Conservation (phyloP, 2,113 vertebrate genomes). For the Siniperca chuatsi region DNA sequence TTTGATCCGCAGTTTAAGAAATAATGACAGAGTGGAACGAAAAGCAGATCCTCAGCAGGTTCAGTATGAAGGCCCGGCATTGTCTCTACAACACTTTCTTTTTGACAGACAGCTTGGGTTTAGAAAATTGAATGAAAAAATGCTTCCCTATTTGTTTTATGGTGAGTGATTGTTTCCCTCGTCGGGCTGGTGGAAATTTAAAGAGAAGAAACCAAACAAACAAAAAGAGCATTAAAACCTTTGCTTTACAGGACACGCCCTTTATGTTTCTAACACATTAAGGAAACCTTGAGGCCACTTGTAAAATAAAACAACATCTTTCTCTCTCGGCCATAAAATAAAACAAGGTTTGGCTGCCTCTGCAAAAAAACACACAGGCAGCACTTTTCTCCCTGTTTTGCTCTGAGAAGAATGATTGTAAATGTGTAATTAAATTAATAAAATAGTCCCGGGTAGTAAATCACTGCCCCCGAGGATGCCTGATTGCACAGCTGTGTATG, state of each 20-base stretch:
- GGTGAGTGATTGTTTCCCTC: slow-evolving; percentile 61
- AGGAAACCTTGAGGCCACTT: slow-evolving; percentile 76
- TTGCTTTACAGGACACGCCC: slow-evolving; percentile 69
- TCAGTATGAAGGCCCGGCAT: not conserved
- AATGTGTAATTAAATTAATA: slow-evolving; percentile 85
- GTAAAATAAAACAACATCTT: slow-evolving; percentile 83
- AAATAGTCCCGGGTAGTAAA: slow-evolving; percentile 80
- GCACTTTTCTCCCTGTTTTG: slow-evolving; percentile 77
- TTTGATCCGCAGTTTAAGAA: slow-evolving; percentile 13
- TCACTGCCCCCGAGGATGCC: slow-evolving; percentile 68
- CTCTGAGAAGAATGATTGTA: slow-evolving; percentile 76
- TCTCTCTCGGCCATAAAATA: slow-evolving; percentile 73
- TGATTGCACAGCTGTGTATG: slow-evolving; percentile 51
- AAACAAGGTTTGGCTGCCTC: slow-evolving; percentile 69
- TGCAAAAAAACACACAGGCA: slow-evolving; percentile 74
- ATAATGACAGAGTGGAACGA: not conserved
- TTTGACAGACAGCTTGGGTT: slow-evolving; percentile 9
- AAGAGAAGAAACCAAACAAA: slow-evolving; percentile 59
- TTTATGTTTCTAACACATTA: slow-evolving; percentile 80
- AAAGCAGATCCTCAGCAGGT: not conserved
- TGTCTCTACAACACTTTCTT: not conserved
- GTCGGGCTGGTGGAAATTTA: slow-evolving; percentile 32
- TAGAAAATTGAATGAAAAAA: slow-evolving; percentile 8
- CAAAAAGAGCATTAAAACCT: slow-evolving; percentile 46
- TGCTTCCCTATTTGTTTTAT: slow-evolving; percentile 37